Evolutionary conservation across 1,140 invertebrate genomes (phyloP).

Genomic region (Drosophila kanapiae): DNA sequence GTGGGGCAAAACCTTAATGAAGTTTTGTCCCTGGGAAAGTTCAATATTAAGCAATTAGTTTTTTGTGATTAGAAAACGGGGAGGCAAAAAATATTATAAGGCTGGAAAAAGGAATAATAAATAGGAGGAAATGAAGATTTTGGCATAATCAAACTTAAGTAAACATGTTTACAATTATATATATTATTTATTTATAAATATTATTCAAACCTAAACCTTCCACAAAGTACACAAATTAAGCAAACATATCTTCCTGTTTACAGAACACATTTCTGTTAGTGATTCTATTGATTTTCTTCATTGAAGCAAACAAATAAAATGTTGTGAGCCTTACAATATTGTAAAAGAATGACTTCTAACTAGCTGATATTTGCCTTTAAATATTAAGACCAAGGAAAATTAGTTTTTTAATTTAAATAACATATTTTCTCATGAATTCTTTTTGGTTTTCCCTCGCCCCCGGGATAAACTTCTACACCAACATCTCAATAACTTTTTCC

Average conservation of each 20-base stretch:
- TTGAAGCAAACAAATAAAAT: not conserved
- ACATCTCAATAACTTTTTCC: constrained; percentile 27
- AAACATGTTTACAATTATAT: not conserved
- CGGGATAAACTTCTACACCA: not conserved
- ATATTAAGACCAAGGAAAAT: not conserved
- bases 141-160: not conserved
- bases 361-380: not conserved
- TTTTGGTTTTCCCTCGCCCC: not conserved
- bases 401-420: not conserved
- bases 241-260: too few species aligned
- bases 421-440: constrained; percentile 18
- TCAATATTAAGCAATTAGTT: not conserved
- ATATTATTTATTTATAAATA: not conserved
- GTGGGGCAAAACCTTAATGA: constrained; percentile 19
- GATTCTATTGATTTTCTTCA: not conserved
- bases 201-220: too few species aligned
- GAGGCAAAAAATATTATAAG: not conserved
- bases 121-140: too few species aligned
- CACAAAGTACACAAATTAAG: too few species aligned
- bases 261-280: not conserved
- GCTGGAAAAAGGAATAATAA: not conserved
- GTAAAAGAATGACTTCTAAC: not conserved
- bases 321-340: not conserved
- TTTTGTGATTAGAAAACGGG: not conserved
- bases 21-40: constrained; percentile 31